Percentiles rank a stretch among this genome's conserved stretches.
phyloP scores from a whole-genome alignment of 2,888 invertebrate species.

The Imbricaverruca yamaguchii region DNA sequence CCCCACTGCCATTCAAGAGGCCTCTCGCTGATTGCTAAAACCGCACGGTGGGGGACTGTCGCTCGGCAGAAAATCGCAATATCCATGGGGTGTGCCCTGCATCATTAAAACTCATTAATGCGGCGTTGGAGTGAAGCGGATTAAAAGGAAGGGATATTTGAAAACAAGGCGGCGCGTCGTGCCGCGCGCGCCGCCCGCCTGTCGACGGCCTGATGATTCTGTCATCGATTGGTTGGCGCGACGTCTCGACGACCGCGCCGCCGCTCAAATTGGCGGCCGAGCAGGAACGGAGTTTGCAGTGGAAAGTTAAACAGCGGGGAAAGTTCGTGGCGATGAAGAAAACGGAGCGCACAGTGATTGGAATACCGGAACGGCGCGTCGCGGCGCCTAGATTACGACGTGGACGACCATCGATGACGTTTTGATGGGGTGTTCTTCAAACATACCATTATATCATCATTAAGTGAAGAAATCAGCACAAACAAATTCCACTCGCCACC shows the following conservation, averaged over 20 bases:
- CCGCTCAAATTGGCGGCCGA: background rate
- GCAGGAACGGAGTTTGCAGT: no score
- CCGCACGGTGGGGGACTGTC: background rate
- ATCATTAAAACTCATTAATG: slow-evolving; percentile 11
- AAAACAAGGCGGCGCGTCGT: background rate
- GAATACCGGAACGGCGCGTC: no score
- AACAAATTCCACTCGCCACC: no score
- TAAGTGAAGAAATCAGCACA: no score
- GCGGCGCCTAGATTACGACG: no score
- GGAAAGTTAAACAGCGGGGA: no score
- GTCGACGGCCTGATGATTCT: background rate
- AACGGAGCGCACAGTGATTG: no score
- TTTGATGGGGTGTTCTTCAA: no score
- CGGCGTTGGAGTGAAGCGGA: background rate
- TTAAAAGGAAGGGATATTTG: slow-evolving; percentile 10
- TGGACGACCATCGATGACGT: no score
- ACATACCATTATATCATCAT: no score
- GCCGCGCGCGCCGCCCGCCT: background rate
- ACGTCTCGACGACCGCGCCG: background rate
- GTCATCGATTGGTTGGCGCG: background rate
- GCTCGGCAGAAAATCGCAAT: background rate
- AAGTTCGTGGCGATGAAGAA: no score
- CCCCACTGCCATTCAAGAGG: background rate
- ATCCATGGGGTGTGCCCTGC: background rate
- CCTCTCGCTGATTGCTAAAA: background rate